Evolutionary conservation across 2,113 vertebrate genomes (phyloP).

Genomic region (Naja naja): DNA sequence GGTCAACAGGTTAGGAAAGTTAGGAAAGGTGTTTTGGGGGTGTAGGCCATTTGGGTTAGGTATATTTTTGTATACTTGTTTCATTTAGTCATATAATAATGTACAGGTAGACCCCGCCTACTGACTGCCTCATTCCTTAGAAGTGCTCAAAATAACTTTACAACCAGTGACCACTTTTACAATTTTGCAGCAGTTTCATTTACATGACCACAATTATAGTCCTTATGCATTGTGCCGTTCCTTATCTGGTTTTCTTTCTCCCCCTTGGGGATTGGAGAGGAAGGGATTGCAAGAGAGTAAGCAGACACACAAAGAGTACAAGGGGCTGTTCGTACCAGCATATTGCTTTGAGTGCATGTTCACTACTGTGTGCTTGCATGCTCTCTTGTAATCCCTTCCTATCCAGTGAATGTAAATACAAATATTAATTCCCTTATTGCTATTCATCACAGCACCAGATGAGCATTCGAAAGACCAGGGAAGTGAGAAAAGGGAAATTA

Average conservation of each 20-base stretch:
- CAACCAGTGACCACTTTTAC: neutral
- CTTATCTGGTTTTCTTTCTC: neutral
- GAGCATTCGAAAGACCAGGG: neutral
- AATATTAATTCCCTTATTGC: neutral
- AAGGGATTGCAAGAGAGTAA: neutral
- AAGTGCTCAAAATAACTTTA: neutral
- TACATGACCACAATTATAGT: neutral
- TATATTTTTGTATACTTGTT: neutral
- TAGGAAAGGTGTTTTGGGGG: neutral
- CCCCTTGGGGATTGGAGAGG: neutral
- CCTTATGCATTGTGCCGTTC: neutral
- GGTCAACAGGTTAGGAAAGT: no score
- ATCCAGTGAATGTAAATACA: neutral
- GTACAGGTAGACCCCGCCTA: neutral
- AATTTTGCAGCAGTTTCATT: neutral
- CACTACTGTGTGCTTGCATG: neutral
- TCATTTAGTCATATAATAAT: neutral
- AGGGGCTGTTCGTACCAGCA: neutral
- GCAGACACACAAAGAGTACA: neutral
- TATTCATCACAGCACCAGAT: neutral
- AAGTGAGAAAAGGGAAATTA: neutral
- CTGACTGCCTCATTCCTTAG: neutral
- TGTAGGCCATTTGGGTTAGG: neutral
- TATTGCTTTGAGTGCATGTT: neutral
- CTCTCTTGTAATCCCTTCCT: neutral